phyloP scores from a whole-genome alignment of 2,113 vertebrate species.

The Protobothrops flavoviridis region DNA sequence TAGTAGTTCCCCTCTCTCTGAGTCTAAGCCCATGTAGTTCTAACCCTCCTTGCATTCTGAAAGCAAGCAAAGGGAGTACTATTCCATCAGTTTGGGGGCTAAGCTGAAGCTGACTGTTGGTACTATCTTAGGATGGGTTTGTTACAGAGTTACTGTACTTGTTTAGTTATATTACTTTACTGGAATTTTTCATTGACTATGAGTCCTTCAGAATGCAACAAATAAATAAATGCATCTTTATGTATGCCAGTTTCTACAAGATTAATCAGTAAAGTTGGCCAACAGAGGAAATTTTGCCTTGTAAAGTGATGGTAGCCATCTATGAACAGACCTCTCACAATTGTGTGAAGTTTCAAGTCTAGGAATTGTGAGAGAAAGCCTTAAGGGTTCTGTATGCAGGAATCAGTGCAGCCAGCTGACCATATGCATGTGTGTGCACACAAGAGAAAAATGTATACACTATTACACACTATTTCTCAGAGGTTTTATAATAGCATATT shows the following conservation, averaged over 20 bases:
- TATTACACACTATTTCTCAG: not conserved
- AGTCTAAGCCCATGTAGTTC: not conserved
- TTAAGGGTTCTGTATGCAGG: not conserved
- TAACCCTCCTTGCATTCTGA: not conserved
- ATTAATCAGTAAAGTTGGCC: not conserved
- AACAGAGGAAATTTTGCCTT: not conserved
- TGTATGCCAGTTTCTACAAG: not conserved
- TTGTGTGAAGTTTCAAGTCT: not conserved
- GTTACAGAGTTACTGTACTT: not conserved
- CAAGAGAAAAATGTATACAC: not conserved
- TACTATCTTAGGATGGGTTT: not conserved
- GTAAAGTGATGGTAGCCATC: not conserved
- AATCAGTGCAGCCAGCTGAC: not conserved
- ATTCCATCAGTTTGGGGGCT: not conserved
- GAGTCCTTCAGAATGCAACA: not conserved
- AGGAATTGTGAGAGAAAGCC: not conserved
- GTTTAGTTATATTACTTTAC: not conserved
- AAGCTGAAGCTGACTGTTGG: not conserved
- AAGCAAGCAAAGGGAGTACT: not conserved
- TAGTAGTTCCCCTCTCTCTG: not conserved
- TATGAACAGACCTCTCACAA: not conserved
- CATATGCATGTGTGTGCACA: not conserved
- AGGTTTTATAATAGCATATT: not conserved
- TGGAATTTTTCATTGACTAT: not conserved
- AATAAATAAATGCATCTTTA: not conserved